Conservation (phyloP, 2,888 invertebrate genomes). For the Leptothorax acervorum region DNA sequence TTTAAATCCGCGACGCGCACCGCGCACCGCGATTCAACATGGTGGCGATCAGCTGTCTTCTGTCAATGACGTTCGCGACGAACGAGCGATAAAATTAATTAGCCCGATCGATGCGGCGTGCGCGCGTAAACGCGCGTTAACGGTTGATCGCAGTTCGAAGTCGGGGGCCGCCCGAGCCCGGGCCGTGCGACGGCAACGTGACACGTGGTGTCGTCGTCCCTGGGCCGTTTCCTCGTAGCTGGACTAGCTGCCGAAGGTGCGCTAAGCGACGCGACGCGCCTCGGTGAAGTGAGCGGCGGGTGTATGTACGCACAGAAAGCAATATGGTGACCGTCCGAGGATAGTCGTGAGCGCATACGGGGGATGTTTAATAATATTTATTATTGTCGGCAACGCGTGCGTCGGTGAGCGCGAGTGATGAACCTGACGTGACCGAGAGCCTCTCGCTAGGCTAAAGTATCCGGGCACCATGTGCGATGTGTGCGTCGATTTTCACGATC, state of each 20-base stretch:
- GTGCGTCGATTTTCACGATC: slow-evolving; percentile 97
- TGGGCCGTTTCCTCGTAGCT: not conserved
- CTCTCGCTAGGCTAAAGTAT: slow-evolving; percentile 68
- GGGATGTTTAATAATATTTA: slow-evolving; percentile 79
- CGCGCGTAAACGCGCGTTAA: not conserved
- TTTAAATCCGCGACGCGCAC: slow-evolving; percentile 66
- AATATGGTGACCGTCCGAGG: slow-evolving; percentile 83
- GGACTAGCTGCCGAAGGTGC: too few relatives aligned
- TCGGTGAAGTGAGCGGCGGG: slow-evolving; percentile 74
- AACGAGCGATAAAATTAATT: slow-evolving; percentile 42
- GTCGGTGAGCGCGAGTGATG: slow-evolving; percentile 79
- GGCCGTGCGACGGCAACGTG: not conserved
- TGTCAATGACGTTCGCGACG: slow-evolving; percentile 72
- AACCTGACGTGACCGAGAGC: slow-evolving; percentile 79
- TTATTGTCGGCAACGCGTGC: slow-evolving; percentile 72
- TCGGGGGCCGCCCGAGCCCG: not conserved
- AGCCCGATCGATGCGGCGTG: slow-evolving; percentile 2
- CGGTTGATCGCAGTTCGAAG: not conserved
- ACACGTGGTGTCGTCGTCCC: slow-evolving; percentile 20
- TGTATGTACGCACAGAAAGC: slow-evolving; percentile 76
- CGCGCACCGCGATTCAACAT: slow-evolving; percentile 65
- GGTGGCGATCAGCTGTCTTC: slow-evolving; percentile 77
- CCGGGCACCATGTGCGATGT: slow-evolving; percentile 94
- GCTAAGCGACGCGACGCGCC: not conserved
- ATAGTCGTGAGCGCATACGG: slow-evolving; percentile 68